Base-by-base conservation (phyloP, 1,140 invertebrate species). In the Bombus impatiens region DNA sequence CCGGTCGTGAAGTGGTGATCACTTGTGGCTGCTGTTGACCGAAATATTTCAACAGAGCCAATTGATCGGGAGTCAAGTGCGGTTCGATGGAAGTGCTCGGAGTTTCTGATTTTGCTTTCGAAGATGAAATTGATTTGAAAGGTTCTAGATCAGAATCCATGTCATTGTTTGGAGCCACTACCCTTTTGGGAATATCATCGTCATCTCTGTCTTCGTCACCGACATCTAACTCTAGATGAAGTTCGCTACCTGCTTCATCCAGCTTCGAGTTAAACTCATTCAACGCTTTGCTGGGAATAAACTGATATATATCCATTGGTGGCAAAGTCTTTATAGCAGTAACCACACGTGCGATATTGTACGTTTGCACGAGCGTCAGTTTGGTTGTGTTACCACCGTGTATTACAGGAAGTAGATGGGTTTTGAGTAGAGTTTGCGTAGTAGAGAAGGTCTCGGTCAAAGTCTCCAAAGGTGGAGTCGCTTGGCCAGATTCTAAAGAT, bases 381-480 rank as follows among this genome's bases (percentile, higher is more conserved):
- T 96, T 97, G 25, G 96, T 96, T 0, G 97, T 97, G 87, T 97
- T 96, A 70, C 96, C 97, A 15, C 96, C 96, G 42, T 97, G 96
- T 22, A 98, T 95, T 1, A 98, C 96, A 2, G 98, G 98, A 72
- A 99, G 94, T 79, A 99, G 96, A 89, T 98, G 98, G 0, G 98
- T 98, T 93, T 98, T 98, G 3, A 98, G 94, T 94, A 98, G 96
- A 2, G 97, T 96, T 94, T 98, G 97, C 0, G 98, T 98, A 10
- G 98, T 98, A 84, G 98, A 98, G 95, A 98, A 98, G 2, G 98
- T 98, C 95, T 98, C 98, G 0, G 97, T 98, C n/a, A 98, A 95
- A 0, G 98, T 98, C 95, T 98, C 97, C 78, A 98, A 93, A 1
- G 97, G 97, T 37, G 97, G 97, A 2, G 97, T 98, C 89, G 97